These are phyloP conservation scores for Chionodraco myersi DNA, from an alignment of 2,113 vertebrate genomes.

Conservation along the genomic window DNA sequence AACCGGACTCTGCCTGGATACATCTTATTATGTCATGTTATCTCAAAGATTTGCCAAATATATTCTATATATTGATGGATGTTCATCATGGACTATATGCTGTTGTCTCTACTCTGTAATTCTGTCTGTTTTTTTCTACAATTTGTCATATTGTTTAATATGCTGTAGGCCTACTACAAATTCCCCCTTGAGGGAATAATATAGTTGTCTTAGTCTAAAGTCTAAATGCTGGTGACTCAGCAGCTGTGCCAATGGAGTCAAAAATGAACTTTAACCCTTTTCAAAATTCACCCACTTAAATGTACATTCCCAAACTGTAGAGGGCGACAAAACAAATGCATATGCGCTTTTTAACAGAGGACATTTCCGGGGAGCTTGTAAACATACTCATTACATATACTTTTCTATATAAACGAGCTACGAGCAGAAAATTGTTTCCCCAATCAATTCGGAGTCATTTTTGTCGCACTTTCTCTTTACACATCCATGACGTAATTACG, in stretches of 20 bases:
- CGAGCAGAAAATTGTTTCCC: background rate
- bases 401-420: background rate
- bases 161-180: background rate
- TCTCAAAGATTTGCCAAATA: background rate
- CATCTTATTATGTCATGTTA: background rate
- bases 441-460: background rate
- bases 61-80: no score
- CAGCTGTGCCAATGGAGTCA: background rate
- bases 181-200: background rate
- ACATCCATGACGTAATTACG: background rate
- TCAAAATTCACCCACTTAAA: background rate
- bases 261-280: background rate
- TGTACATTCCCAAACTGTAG: conserved; percentile 36
- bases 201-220: background rate
- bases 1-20: background rate
- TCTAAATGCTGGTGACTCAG: no score
- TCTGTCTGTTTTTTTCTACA: background rate
- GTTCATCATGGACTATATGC: background rate
- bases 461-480: background rate
- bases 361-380: background rate
- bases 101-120: background rate
- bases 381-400: background rate
- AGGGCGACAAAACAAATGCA: conserved; percentile 7
- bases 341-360: no score
- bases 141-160: background rate